Percentiles rank a stretch among this genome's conserved stretches.
These are phyloP conservation scores for Molanna angustata DNA, from an alignment of 2,888 invertebrate genomes.

Conservation along the genomic window DNA sequence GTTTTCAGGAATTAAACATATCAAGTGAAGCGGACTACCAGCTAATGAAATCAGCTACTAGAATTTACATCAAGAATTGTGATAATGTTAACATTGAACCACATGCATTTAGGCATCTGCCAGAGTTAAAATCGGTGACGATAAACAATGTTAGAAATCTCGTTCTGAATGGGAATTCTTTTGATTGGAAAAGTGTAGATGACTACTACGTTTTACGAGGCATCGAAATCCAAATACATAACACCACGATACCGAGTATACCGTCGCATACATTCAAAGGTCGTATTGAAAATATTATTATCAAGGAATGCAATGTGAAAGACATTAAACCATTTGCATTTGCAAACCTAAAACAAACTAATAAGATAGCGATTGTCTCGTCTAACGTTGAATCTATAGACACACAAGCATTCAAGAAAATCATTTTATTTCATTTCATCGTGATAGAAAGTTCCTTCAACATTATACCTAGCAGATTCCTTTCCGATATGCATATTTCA, in stretches of 20 bases:
- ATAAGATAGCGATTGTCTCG: slow-evolving; percentile 61
- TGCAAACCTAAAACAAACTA: slow-evolving; percentile 65
- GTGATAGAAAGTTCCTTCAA: slow-evolving; percentile 62
- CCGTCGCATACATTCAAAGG: slow-evolving; percentile 67
- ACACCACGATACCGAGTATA: slow-evolving; percentile 54
- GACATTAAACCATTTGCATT: slow-evolving; percentile 70
- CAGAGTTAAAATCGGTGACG: no score
- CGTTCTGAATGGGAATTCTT: no score
- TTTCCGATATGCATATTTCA: slow-evolving; percentile 72
- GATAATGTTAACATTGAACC: no score
- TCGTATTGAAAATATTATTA: slow-evolving; percentile 64
- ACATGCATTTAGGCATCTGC: no score
- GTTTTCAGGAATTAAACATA: no score
- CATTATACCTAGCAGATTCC: slow-evolving; percentile 65
- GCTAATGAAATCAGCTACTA: no score
- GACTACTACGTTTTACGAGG: slow-evolving; percentile 43
- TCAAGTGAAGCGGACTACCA: no score
- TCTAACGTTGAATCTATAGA: slow-evolving; percentile 61
- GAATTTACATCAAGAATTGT: no score
- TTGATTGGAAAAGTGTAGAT: no score
- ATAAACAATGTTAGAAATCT: no score
- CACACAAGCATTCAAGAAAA: slow-evolving; percentile 76
- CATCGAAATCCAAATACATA: slow-evolving; percentile 50
- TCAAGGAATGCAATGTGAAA: slow-evolving; percentile 61
- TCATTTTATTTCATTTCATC: slow-evolving; percentile 65